Conservation (phyloP, 1,140 invertebrate species). For the Antheraea mylitta region DNA sequence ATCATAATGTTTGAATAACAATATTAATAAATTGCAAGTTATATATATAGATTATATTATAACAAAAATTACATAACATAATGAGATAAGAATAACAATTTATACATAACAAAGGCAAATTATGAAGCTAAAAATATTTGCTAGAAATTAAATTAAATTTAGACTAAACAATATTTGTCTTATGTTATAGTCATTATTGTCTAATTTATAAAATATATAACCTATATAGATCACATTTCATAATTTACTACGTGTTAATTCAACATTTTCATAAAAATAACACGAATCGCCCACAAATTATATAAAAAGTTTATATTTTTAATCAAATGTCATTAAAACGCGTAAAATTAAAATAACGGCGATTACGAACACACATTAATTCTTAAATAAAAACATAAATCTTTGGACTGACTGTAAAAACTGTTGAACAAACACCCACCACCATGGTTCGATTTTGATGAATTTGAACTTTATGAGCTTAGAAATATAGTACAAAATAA, state of each 20-base stretch:
- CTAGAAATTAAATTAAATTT: too few species aligned
- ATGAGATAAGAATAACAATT: too few species aligned
- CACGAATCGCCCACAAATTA: slow-evolving; percentile 17
- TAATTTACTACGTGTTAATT: slow-evolving; percentile 12
- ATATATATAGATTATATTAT: too few species aligned
- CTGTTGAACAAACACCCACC: slow-evolving; percentile 74
- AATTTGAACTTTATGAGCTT: slow-evolving; percentile 47
- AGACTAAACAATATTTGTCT: too few species aligned
- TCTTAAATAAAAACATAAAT: slow-evolving; percentile 79
- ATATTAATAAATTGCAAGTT: too few species aligned
- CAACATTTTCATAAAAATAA: slow-evolving; percentile 20
- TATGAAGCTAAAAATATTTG: too few species aligned
- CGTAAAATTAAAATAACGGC: slow-evolving; percentile 71
- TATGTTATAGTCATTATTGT: too few species aligned
- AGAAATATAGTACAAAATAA: slow-evolving; percentile 34
- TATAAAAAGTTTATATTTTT: slow-evolving; percentile 49
- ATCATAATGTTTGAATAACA: too few species aligned
- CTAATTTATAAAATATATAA: background rate
- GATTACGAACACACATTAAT: slow-evolving; percentile 74
- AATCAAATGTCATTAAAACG: slow-evolving; percentile 59
- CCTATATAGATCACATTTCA: background rate
- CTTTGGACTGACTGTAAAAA: slow-evolving; percentile 62
- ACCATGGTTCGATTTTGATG: slow-evolving; percentile 30
- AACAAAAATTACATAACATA: too few species aligned
- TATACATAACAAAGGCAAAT: too few species aligned